Percentiles rank a stretch among this genome's conserved stretches.
These are phyloP conservation scores for Entomobrya proxima DNA, from an alignment of 2,888 invertebrate genomes.

Conservation along the genomic window DNA sequence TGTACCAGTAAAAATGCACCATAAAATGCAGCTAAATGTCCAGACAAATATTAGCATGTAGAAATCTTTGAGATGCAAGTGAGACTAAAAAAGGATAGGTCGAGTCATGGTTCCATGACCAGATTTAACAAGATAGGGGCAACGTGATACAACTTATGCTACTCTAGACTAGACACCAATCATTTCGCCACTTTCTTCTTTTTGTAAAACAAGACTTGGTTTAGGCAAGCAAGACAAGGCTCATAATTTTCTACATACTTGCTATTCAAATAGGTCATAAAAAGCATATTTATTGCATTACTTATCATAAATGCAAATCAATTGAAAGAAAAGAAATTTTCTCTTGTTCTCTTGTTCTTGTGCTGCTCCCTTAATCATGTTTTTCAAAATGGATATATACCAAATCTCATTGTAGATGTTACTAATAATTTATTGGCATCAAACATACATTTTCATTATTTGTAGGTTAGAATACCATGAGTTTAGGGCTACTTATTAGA, in stretches of 20 bases:
- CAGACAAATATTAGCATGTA: no score
- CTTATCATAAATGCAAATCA: constrained; percentile 48
- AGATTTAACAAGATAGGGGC: not conserved
- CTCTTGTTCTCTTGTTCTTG: not conserved
- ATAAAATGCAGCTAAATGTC: no score
- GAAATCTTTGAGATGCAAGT: no score
- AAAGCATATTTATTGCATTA: not conserved
- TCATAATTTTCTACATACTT: not conserved
- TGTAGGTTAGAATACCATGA: constrained; percentile 27
- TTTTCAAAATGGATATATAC: not conserved
- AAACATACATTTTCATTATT: not conserved
- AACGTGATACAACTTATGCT: not conserved
- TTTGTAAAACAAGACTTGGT: not conserved
- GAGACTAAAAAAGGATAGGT: no score
- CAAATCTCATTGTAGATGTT: not conserved
- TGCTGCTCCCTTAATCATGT: not conserved
- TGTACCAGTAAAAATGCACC: not conserved
- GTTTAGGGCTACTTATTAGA: constrained; percentile 9
- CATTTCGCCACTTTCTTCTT: constrained; percentile 9
- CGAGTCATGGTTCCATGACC: not conserved
- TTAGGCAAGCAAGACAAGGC: not conserved
- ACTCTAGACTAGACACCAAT: not conserved
- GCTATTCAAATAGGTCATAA: constrained; percentile 13
- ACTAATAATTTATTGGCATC: not conserved
- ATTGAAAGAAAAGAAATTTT: constrained; percentile 32